A percentile compares a stretch with the other conserved stretches of the same genome.
Evolutionary conservation across 2,113 vertebrate genomes (phyloP).

Genomic region (Calyptommatus sinebrachiatus): DNA sequence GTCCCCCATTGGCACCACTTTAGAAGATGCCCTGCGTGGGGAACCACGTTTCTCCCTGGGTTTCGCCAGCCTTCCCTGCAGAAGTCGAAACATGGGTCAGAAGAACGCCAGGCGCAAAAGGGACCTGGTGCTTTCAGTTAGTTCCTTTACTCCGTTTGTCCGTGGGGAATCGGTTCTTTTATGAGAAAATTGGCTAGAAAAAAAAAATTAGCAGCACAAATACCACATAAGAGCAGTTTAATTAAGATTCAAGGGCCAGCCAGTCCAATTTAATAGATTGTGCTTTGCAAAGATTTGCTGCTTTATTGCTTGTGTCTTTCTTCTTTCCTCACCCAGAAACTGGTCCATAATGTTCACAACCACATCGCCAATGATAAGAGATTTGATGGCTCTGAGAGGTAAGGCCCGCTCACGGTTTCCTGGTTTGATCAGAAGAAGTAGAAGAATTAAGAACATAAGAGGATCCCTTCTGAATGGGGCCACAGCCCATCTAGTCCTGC

Average conservation of each 20-base stretch:
- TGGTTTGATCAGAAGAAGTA: too few species aligned
- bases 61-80: constrained; percentile 51
- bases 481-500: too few species aligned
- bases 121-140: constrained; percentile 73
- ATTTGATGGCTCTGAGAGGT: constrained; percentile 77
- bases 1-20: constrained; percentile 38
- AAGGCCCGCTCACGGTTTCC: neutral
- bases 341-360: constrained; percentile 75
- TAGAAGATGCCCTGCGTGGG: constrained; percentile 45
- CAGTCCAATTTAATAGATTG: neutral
- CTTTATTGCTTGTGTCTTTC: neutral
- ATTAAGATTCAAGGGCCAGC: neutral
- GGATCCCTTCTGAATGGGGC: too few species aligned
- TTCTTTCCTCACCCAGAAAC: constrained; percentile 62
- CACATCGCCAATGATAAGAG: constrained; percentile 73
- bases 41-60: constrained; percentile 53
- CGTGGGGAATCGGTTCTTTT: neutral
- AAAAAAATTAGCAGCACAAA: too few species aligned
- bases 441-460: too few species aligned
- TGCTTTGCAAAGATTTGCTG: too few species aligned
- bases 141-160: constrained; percentile 16
- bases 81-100: constrained; percentile 59
- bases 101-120: constrained; percentile 69
- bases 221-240: neutral
- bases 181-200: neutral